Base-by-base conservation (phyloP, 2,113 vertebrate genomes). In the Leiothrix lutea region DNA sequence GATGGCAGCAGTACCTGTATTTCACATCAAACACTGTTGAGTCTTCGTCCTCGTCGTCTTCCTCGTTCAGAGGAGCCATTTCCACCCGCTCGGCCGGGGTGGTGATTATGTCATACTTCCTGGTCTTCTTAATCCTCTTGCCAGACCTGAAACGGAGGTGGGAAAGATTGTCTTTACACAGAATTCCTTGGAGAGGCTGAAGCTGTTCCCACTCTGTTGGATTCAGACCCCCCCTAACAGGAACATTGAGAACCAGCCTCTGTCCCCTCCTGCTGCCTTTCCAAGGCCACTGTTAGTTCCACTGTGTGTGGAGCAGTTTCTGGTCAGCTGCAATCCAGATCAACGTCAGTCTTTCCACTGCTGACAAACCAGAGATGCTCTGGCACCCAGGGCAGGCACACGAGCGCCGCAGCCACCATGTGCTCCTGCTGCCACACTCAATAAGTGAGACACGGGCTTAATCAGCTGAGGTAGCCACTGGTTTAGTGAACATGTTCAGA, bases 101-200 rank as follows among this genome's bases (percentile, higher is more conserved):
- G 23, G 99, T 99, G 90, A 99, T 99, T 36, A 99, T 99, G 95
- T 99, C 99, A 11, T 99, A 99, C 90, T 99, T 99, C 40, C 99
- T 98, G 6, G 99, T 99, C 98, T 99, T 99, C 96, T 98, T 98
- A 93, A 99, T 98, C 91, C 98, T 98, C 95, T 97, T 98, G 57
- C 99, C 98, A 22, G 98, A 99, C 98, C 99, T 99, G 95, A 71
- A 93, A 60, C 67, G 93, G 54, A 92, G 21, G 19, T 20, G 28
- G 26, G 24, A 21, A 86, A 61, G 35, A 26, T 3, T 5, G 0
- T 10, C 8, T 62, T 83, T 62, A 74, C 4, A 40, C 6, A 48
- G 42, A 11, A 44, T 22, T 73, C n/a, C 58, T 36, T 45, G 38
- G 22, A 92, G 60, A 66, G 42, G 33, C 56, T 77, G 58, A 70